Evolutionary conservation across 1,140 invertebrate genomes (phyloP).

Genomic region (Panagrolaimus sp.): DNA sequence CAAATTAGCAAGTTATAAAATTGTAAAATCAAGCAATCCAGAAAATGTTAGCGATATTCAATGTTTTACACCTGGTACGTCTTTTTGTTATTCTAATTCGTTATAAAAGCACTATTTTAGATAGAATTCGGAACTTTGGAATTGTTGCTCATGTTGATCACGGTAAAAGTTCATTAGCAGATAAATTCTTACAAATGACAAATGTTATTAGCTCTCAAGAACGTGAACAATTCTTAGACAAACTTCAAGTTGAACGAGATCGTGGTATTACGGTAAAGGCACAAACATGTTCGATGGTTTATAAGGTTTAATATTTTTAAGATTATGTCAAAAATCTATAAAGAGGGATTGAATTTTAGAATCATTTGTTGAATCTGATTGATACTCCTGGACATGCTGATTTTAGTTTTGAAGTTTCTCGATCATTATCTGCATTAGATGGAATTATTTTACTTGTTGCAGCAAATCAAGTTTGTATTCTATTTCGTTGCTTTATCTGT

Average conservation of each 20-base stretch:
- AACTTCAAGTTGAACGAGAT: conserved; percentile 81
- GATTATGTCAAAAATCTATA: not conserved
- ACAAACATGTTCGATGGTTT: conserved; percentile 83
- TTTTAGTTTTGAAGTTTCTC: conserved; percentile 85
- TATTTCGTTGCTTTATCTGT: conserved; percentile 16
- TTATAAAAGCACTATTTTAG: conserved; percentile 54
- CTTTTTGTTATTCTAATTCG: not conserved
- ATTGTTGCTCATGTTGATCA: conserved; percentile 97
- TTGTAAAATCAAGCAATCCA: conserved; percentile 4
- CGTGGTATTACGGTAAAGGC: conserved; percentile 94
- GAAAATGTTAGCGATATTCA: conserved; percentile 2
- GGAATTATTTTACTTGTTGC: conserved; percentile 89
- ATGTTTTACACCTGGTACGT: not conserved
- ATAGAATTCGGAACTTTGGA: conserved; percentile 82
- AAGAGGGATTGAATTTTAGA: not conserved
- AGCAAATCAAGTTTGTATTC: conserved; percentile 63
- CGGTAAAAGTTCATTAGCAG: conserved; percentile 91
- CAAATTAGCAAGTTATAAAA: not conserved
- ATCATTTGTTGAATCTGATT: conserved; percentile 74
- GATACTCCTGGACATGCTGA: conserved; percentile 98
- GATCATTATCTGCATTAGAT: conserved; percentile 82
- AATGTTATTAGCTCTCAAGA: conserved; percentile 48
- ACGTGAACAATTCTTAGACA: conserved; percentile 77
- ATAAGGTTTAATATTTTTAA: conserved; percentile 61
- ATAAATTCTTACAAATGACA: conserved; percentile 81